Conservation (phyloP, 2,113 vertebrate genomes). For the Rana temporaria region DNA sequence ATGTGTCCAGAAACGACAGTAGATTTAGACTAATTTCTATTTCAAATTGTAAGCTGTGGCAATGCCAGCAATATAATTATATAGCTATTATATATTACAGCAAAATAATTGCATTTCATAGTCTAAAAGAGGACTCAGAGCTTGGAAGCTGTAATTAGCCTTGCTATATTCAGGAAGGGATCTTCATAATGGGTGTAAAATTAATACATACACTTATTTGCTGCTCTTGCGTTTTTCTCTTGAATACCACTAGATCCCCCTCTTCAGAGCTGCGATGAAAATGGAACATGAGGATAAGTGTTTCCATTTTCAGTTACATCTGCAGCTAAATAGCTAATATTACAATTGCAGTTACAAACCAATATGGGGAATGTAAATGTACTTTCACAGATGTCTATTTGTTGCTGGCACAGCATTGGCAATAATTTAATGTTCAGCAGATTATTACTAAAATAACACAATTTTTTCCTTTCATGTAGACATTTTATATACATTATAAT, state of each 20-base stretch:
- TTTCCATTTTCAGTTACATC: constrained; percentile 31
- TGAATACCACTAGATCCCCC: neutral
- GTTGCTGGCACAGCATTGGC: neutral
- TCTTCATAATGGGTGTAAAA: constrained; percentile 41
- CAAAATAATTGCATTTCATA: constrained; percentile 53
- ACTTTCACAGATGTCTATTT: neutral
- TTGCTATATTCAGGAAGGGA: constrained; percentile 42
- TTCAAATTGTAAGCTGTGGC: constrained; percentile 17
- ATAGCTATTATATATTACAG: constrained; percentile 49
- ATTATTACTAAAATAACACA: neutral
- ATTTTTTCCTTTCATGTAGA: neutral
- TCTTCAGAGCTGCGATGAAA: constrained; percentile 11
- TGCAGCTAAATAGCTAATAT: constrained; percentile 21
- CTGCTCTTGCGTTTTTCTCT: constrained; percentile 37
- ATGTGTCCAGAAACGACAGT: constrained; percentile 24
- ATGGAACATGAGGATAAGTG: constrained; percentile 22
- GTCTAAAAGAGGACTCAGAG: constrained; percentile 44
- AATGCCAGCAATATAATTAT: constrained; percentile 51
- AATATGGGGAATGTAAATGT: neutral
- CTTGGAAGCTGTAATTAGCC: constrained; percentile 48
- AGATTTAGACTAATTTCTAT: constrained; percentile 49
- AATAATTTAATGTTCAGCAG: neutral
- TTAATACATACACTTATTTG: constrained; percentile 44
- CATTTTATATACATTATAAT: neutral
- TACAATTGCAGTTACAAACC: constrained; percentile 2